Evolutionary conservation across 2,888 invertebrate species (phyloP), one percentile per base, ranked within the genome.

Genomic region (Dynastes grantii): DNA sequence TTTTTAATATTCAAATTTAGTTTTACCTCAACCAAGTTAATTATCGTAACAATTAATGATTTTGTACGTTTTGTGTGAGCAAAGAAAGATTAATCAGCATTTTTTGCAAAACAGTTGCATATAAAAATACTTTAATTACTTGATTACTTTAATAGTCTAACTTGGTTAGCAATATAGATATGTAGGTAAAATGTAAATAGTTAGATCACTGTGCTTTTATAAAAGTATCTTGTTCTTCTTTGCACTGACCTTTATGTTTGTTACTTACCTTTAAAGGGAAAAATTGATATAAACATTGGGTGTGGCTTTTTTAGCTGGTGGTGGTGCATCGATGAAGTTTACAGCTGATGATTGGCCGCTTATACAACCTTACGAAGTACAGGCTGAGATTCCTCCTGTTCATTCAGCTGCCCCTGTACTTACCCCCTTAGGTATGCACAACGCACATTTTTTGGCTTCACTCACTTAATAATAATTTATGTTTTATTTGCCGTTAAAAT

Each of bases 331-430:
- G 76, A 87, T 92, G 83, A 90, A 90, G 83, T 87, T 92, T 86
- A 91, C 92, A 80, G 92, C 92, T 58, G 91, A 92, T 83, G 92
- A 89, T 83, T 89, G 91, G 87, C 91, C 92, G 71, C 90, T 94
- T 81, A 92, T 93, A 83, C 92, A 93, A 85, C 95, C 95, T 63
- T 92, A 93, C 80, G 95, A 95, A 88, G 94, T 95, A 84, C 92
- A 93, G 84, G 91, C 95, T 81, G 93, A 93, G 84, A 92, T 93
- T 85, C 92, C 93, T 84, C 93, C 94, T 77, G 93, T 95, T 75
- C 93, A 93, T 85, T 92, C 93, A 77, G 95, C 95, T 27, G 93
- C 95, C 87, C 93, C 95, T 81, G 94, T 95, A 85, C 90, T 95
- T 85, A 95, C 95, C 80, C 94, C 95, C 83, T 91, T 94, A 88